Evolutionary conservation across 1,140 invertebrate genomes (phyloP), one percentile per base, ranked within the genome.

Genomic region (Meloidogyne exigua): DNA sequence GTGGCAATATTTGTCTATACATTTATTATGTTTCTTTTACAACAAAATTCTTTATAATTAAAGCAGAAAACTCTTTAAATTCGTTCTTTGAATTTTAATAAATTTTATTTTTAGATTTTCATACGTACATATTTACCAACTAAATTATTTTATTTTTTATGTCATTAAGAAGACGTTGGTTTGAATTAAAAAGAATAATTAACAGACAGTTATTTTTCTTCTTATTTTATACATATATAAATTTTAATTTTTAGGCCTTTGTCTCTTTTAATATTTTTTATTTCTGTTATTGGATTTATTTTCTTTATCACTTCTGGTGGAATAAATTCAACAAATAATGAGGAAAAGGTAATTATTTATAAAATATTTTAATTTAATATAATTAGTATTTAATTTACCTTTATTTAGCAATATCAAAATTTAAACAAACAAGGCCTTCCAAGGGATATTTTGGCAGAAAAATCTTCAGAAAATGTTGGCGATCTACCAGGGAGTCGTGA

Each of bases 401-500:
- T 21, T 76, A n/a, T 67, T 23, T 65, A 32, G n/a, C 10, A 63
- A 11, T 77, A 67, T 76, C 44, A 25, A 63, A 42, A 28, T n/a
- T 12, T 49, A 32, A 49, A 76, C 25, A 64, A 21, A 80, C n/a
- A 15, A 80, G 39, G 18, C 44, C 15, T 15, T 32, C 42, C 23
- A 25, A n/a, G 1, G 18, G 26, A 23, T 32, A 32, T 32, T 7
- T 10, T 39, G 28, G 26, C 11, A 23, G 42, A 26, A 26, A 28
- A 18, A 23, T 15, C 23, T 23, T 26, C 36, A 5, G 28, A 32
- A 18, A 72, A 68, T 21, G 64, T 77, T 15, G 68, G 36, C 11
- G 77, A 84, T 25, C 68, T 86, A 10, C 80, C 85, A 28, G 86
- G 86, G 18, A 76, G 65, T 66, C 64, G 68, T 9, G 85, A 86